phyloP scores from a whole-genome alignment of 2,888 invertebrate species.

The Eupithecia subumbrata region DNA sequence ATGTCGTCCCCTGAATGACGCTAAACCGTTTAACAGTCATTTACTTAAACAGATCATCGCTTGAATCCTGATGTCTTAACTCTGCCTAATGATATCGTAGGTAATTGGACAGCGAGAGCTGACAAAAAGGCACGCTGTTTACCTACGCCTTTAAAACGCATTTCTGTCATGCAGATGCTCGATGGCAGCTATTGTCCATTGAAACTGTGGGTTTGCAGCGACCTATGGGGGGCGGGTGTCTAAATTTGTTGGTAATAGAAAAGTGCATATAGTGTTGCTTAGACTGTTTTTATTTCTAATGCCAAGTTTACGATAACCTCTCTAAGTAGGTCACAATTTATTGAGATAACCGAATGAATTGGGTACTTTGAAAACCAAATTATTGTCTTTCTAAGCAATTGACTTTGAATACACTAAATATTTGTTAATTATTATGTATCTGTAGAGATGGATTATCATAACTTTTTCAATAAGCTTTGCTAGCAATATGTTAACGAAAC shows the following conservation, averaged over 20 bases:
- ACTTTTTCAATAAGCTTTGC: background rate
- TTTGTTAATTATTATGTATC: background rate
- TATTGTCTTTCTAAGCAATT: background rate
- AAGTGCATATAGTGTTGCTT: background rate
- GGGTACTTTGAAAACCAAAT: background rate
- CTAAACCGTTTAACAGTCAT: constrained; percentile 56
- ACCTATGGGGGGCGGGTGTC: background rate
- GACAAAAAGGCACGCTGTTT: background rate
- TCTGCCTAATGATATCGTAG: background rate
- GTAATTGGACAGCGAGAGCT: background rate
- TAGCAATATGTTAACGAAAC: background rate
- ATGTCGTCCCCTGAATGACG: constrained; percentile 58
- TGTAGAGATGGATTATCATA: background rate
- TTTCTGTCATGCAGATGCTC: background rate
- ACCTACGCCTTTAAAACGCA: background rate
- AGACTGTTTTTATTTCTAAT: background rate
- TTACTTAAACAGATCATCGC: constrained; percentile 50
- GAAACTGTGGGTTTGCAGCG: constrained; percentile 9
- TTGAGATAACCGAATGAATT: background rate
- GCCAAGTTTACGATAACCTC: background rate
- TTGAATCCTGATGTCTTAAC: background rate
- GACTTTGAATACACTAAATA: background rate
- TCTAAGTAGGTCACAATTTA: background rate
- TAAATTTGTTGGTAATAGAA: background rate
- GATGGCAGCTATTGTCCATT: background rate